Conservation (phyloP, 2,797 vertebrate species). For the Bufotes viridis region DNA sequence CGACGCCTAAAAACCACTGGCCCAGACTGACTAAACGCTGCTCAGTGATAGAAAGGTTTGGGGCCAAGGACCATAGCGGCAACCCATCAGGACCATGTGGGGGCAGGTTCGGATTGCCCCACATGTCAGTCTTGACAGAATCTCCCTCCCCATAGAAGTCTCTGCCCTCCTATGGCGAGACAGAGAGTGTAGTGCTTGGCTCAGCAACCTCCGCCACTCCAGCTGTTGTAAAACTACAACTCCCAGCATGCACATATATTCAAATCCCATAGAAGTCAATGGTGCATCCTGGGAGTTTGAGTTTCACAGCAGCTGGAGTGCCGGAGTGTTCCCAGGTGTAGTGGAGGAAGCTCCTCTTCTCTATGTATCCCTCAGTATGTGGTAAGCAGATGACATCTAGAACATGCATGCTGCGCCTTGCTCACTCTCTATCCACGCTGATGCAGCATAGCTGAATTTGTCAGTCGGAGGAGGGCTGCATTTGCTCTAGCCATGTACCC, state of each 20-base stretch:
- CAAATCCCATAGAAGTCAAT: too few relatives aligned
- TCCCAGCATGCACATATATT: too few relatives aligned
- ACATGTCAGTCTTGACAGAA: neutral
- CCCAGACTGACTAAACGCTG: conserved; percentile 19
- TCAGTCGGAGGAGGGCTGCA: neutral
- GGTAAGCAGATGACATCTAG: too few relatives aligned
- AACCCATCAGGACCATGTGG: neutral
- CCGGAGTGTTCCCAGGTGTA: neutral
- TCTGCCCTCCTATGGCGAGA: neutral
- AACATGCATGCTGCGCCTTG: too few relatives aligned
- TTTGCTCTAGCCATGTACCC: neutral
- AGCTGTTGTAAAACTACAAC: too few relatives aligned
- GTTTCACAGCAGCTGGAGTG: too few relatives aligned
- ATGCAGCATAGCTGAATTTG: neutral
- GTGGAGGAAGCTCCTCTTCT: neutral
- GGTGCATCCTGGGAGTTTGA: too few relatives aligned
- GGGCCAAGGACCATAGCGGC: neutral
- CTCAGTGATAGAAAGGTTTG: neutral
- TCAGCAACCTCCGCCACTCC: neutral
- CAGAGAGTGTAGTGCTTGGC: too few relatives aligned
- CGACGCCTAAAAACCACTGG: conserved; percentile 7
- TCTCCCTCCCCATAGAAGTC: neutral
- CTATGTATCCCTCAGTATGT: neutral
- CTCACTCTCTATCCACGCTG: neutral
- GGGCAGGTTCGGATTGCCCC: neutral